Percentiles rank a stretch among this genome's conserved stretches.
Conservation (phyloP, 2,797 vertebrate genomes). For the Tenualosa thibaudeaui region DNA sequence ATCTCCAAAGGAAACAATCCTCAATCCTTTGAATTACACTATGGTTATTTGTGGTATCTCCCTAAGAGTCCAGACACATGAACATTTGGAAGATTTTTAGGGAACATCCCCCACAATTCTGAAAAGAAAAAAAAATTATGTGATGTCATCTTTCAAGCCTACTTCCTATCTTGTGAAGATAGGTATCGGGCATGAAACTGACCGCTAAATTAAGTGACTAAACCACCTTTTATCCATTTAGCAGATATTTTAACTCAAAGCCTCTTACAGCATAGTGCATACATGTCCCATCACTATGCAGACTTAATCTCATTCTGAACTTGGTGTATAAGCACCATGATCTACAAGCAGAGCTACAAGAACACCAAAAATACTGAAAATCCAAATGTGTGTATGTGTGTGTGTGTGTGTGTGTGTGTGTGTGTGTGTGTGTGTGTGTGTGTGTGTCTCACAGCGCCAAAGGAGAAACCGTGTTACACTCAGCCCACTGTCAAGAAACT, state of each 20-base stretch:
- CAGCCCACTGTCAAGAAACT: slow-evolving; percentile 90
- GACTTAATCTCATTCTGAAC: no score
- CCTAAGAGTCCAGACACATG: neutral
- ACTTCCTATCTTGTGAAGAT: neutral
- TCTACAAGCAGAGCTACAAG: no score
- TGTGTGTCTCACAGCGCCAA: slow-evolving; percentile 66
- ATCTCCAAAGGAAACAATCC: neutral
- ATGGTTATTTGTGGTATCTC: neutral
- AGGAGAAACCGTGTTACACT: slow-evolving; percentile 82
- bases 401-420: no score
- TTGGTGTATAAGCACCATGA: no score
- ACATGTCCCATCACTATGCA: no score
- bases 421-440: neutral
- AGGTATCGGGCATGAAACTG: no score
- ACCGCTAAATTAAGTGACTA: no score
- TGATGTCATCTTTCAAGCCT: neutral
- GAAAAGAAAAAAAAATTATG: neutral
- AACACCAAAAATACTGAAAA: no score
- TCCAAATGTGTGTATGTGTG: no score
- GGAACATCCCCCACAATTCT: neutral
- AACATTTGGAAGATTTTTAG: neutral
- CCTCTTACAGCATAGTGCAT: no score
- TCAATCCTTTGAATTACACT: neutral
- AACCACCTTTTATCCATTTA: no score
- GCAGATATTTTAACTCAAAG: no score